A percentile compares a stretch with the other conserved stretches of the same genome.
phyloP scores from a whole-genome alignment of 2,113 vertebrate species.

The Thomomys bottae region DNA sequence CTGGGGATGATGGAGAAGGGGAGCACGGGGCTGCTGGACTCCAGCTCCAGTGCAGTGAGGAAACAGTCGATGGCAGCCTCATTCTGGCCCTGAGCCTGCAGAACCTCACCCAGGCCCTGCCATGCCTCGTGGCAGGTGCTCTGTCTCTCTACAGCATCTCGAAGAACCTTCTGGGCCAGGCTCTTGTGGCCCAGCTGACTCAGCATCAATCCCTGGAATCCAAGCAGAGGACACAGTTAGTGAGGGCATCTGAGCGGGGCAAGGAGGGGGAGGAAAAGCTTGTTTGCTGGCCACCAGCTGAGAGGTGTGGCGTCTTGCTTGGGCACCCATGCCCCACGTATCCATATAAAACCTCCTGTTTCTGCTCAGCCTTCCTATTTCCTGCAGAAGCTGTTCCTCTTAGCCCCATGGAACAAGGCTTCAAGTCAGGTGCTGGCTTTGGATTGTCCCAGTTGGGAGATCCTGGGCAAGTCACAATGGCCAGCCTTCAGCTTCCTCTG shows the following conservation, averaged over 20 bases:
- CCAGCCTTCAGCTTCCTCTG: not conserved
- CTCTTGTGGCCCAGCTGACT: constrained; percentile 89
- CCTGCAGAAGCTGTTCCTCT: not conserved
- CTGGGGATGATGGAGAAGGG: constrained; percentile 95
- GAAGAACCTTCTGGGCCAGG: constrained; percentile 95
- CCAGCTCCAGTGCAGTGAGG: constrained; percentile 95
- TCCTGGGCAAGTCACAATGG: not conserved
- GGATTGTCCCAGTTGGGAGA: not conserved
- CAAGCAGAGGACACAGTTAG: constrained; percentile 59
- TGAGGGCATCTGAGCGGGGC: not conserved
- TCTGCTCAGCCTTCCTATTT: not conserved
- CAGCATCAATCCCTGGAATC: constrained; percentile 91
- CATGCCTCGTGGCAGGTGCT: constrained; percentile 94
- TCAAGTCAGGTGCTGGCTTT: not conserved
- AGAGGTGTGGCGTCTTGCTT: not conserved
- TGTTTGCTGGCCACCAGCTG: not conserved
- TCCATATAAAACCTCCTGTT: not conserved
- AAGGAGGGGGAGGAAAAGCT: not conserved
- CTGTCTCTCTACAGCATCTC: constrained; percentile 92
- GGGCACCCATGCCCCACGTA: not conserved
- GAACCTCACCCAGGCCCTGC: constrained; percentile 94
- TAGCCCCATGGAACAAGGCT: not conserved
- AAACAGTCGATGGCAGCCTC: constrained; percentile 95
- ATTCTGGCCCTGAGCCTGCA: constrained; percentile 90
- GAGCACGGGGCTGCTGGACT: constrained; percentile 94